These are phyloP conservation scores for silkworm (Bombyx mori) DNA, from an alignment of 1,140 invertebrate genomes.

Conservation along the genomic window ASM3026992v2 NC_085117.1:871001-871500, in stretches of 20 bases:
- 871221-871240: too few relatives aligned
- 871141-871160: constrained; percentile 25
- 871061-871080: too few relatives aligned
- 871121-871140: constrained; percentile 22
- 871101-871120: constrained; percentile 30
- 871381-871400: constrained; percentile 12
- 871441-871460: constrained; percentile 19
- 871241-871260: too few relatives aligned
- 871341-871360: constrained; percentile 7
- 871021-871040: too few relatives aligned
- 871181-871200: too few relatives aligned
- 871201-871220: too few relatives aligned
- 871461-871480: constrained; percentile 16
- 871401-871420: constrained; percentile 13
- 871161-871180: too few relatives aligned
- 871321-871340: constrained; percentile 11
- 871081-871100: too few relatives aligned
- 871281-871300: constrained; percentile 13
- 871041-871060: too few relatives aligned
- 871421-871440: constrained; percentile 15
- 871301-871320: constrained; percentile 12
- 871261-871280: constrained; percentile 11
- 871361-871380: constrained; percentile 13
- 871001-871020: too few relatives aligned
- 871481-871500: constrained; percentile 16